These are phyloP conservation scores for Criorhina ranunculi DNA, from an alignment of 2,888 invertebrate genomes.

Conservation along the genomic window DNA sequence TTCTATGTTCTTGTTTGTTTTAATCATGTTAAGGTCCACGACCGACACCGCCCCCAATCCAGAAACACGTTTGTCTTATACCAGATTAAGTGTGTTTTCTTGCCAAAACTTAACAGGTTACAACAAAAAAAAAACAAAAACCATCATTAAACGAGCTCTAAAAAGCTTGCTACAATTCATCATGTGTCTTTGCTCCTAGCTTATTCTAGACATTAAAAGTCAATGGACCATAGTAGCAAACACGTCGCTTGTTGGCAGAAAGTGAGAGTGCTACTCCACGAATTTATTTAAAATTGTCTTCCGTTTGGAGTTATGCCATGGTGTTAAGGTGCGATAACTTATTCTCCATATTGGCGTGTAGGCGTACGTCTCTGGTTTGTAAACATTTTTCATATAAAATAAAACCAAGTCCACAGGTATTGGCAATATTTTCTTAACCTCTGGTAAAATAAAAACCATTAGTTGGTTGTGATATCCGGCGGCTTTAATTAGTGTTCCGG, in stretches of 20 bases:
- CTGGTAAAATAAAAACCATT: background rate
- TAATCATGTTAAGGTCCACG: too few species aligned
- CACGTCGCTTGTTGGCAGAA: background rate
- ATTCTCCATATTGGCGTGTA: background rate
- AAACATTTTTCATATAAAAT: background rate
- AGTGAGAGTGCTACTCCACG: background rate
- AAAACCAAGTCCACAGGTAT: background rate
- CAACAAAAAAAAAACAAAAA: too few species aligned
- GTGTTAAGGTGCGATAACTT: background rate
- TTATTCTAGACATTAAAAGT: background rate
- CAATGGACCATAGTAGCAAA: background rate
- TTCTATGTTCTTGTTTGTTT: too few species aligned
- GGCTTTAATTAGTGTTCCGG: background rate
- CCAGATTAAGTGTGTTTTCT: too few species aligned
- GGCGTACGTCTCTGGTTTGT: background rate
- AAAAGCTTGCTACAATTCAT: too few species aligned
- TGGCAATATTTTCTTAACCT: background rate
- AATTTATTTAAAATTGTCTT: background rate
- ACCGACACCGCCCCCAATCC: too few species aligned
- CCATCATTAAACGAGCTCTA: too few species aligned
- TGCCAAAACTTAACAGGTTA: too few species aligned
- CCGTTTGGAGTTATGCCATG: background rate
- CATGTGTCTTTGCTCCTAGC: too few species aligned
- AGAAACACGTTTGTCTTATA: too few species aligned
- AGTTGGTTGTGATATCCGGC: background rate